These are phyloP conservation scores for Dolichoris vasculosae DNA, from an alignment of 1,140 invertebrate species.

Conservation along the genomic window DNA sequence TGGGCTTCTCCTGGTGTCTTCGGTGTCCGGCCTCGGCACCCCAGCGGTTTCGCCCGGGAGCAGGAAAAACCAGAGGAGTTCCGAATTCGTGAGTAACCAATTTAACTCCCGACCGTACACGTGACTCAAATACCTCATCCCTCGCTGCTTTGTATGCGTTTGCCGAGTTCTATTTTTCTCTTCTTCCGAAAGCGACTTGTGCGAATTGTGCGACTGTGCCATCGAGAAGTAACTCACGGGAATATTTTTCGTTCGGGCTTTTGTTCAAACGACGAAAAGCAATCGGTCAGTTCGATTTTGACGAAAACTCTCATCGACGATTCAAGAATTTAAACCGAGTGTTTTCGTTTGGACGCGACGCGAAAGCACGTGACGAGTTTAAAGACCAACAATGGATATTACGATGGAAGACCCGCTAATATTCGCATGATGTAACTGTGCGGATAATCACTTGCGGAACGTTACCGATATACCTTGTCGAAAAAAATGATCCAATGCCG, in stretches of 20 bases:
- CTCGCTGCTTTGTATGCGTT: not conserved
- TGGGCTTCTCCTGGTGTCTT: not conserved
- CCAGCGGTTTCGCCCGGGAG: too few relatives aligned
- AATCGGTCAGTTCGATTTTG: not conserved
- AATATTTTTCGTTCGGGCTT: too few relatives aligned
- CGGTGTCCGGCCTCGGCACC: not conserved
- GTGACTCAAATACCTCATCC: conserved; percentile 10
- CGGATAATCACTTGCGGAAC: not conserved
- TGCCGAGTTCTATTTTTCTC: too few relatives aligned
- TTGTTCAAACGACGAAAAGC: too few relatives aligned
- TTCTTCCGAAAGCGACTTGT: not conserved
- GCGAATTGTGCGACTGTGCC: too few relatives aligned
- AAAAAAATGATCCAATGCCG: not conserved
- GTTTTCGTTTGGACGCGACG: not conserved
- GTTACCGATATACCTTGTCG: not conserved
- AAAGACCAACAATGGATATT: not conserved
- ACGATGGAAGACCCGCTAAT: not conserved
- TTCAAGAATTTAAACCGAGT: not conserved
- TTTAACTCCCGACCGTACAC: not conserved
- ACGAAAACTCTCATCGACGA: not conserved
- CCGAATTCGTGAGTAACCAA: conserved; percentile 15
- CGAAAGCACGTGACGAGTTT: not conserved
- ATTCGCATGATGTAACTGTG: conserved; percentile 8
- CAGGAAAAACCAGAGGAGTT: not conserved
- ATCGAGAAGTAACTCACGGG: too few relatives aligned